Evolutionary conservation across 2,113 vertebrate species (phyloP).

Genomic region (Sula dactylatra): DNA sequence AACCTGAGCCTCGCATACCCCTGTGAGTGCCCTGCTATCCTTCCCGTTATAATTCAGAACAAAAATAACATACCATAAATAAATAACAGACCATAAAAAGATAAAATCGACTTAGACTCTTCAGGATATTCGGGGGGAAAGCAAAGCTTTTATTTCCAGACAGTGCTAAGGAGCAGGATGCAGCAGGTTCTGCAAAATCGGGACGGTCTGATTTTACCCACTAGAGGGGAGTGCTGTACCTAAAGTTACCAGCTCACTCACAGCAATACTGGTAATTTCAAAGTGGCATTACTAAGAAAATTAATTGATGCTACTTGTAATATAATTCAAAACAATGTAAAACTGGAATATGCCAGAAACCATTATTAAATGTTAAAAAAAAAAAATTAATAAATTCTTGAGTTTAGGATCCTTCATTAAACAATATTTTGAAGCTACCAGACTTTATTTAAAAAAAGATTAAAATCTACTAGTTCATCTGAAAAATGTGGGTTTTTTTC

Average conservation of each 20-base stretch:
- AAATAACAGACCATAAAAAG: background rate
- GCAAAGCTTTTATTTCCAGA: background rate
- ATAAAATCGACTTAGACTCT: background rate
- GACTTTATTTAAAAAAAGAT: background rate
- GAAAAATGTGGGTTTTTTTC: background rate
- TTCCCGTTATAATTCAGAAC: background rate
- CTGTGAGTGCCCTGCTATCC: background rate
- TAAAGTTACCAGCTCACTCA: background rate
- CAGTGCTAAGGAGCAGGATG: background rate
- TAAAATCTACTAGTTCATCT: background rate
- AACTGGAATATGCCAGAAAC: background rate
- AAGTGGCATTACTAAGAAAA: background rate
- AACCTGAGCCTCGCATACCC: background rate
- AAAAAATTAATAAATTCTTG: background rate
- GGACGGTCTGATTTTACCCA: background rate
- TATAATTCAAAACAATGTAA: background rate
- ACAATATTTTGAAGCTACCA: background rate
- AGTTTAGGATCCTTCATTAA: background rate
- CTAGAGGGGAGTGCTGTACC: slow-evolving; percentile 47
- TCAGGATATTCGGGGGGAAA: background rate
- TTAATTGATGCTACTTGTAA: background rate
- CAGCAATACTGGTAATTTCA: background rate
- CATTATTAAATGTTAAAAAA: background rate
- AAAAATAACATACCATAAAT: background rate
- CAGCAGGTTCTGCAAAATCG: background rate